A percentile compares a stretch with the other conserved stretches of the same genome.
phyloP scores from a whole-genome alignment of 2,113 vertebrate genomes.

The Crotalus horridus region DNA sequence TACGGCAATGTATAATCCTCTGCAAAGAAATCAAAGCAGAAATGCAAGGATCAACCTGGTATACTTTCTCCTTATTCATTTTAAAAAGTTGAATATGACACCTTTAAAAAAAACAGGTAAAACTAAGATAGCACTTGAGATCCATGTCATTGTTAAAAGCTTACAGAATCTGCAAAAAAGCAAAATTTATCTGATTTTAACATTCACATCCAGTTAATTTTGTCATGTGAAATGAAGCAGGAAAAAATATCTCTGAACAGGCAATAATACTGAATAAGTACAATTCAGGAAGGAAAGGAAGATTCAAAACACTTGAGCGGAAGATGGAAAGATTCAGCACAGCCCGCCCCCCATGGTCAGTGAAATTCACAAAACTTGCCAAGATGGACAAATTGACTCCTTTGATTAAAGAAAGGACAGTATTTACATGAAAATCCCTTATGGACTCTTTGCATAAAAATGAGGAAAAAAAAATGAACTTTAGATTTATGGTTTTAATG shows the following conservation, averaged over 20 bases:
- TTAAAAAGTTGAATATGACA: background rate
- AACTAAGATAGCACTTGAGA: background rate
- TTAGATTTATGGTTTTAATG: too few species aligned
- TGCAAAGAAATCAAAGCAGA: constrained; percentile 54
- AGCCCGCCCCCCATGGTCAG: background rate
- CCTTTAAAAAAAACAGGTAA: background rate
- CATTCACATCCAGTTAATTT: background rate
- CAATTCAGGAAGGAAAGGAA: background rate
- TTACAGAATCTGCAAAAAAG: background rate
- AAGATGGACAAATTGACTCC: background rate
- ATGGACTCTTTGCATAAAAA: too few species aligned
- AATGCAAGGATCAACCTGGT: background rate
- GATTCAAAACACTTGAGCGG: background rate
- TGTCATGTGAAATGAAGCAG: background rate
- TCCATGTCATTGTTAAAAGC: background rate
- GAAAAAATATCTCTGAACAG: background rate
- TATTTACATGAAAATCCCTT: too few species aligned
- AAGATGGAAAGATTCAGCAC: background rate
- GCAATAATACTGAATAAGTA: background rate
- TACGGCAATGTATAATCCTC: constrained; percentile 96
- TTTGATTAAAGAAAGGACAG: background rate
- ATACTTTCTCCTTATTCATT: background rate
- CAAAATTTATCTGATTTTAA: background rate
- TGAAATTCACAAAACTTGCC: background rate
- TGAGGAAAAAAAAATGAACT: too few species aligned